phyloP scores from a whole-genome alignment of 2,797 vertebrate genomes.

The Betta splendens region DNA sequence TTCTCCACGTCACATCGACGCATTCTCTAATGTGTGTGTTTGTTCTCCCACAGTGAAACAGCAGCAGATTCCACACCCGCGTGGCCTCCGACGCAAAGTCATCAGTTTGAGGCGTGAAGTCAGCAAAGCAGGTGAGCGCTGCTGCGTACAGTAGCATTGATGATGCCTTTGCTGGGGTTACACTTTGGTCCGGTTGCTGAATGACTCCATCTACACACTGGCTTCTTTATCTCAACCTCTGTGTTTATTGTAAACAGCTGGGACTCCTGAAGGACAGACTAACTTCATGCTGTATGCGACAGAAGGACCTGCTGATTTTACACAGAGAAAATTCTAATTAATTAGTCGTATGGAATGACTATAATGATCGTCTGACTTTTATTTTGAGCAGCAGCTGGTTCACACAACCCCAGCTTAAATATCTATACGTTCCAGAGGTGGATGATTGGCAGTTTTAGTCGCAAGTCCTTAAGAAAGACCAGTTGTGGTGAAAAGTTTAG shows the following conservation, averaged over 20 bases:
- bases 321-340: too few species aligned
- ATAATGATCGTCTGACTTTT: too few species aligned
- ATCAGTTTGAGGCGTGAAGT: slow-evolving; percentile 38
- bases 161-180: slow-evolving; percentile 26
- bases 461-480: too few species aligned
- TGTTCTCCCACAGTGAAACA: not conserved
- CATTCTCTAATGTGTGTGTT: not conserved
- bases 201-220: not conserved
- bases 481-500: too few species aligned
- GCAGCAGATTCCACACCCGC: not conserved
- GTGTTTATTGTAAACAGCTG: slow-evolving; percentile 4
- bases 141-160: slow-evolving; percentile 19
- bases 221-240: slow-evolving; percentile 23
- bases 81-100: slow-evolving; percentile 20
- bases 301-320: too few species aligned
- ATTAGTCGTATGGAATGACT: too few species aligned
- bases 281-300: slow-evolving; percentile 6
- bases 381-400: too few species aligned
- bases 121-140: slow-evolving; percentile 35
- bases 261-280: slow-evolving; percentile 16
- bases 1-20: too few species aligned
- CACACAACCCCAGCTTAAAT: too few species aligned
- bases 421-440: too few species aligned
- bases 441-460: too few species aligned
- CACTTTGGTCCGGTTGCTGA: slow-evolving; percentile 31